Evolutionary conservation across 2,113 vertebrate genomes (phyloP).

Genomic region (human (Homo sapiens)): GRCh38 chr2:137808001-137808500

Average conservation of each 20-base stretch:
- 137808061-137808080: no score
- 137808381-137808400: neutral
- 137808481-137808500: neutral
- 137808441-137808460: neutral
- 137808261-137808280: neutral
- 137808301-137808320: neutral
- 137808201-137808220: neutral
- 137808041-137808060: no score
- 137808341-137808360: neutral
- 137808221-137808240: neutral
- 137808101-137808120: neutral
- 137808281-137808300: neutral
- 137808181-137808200: neutral
- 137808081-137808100: neutral
- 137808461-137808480: neutral
- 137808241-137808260: neutral
- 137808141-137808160: neutral
- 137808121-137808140: neutral
- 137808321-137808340: neutral
- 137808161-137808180: neutral
- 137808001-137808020: neutral
- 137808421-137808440: neutral
- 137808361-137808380: neutral
- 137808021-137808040: no score
- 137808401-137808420: neutral